Evolutionary conservation across 2,888 invertebrate species (phyloP), one percentile per base, ranked within the genome.

Genomic region (Mermis nigrescens): DNA sequence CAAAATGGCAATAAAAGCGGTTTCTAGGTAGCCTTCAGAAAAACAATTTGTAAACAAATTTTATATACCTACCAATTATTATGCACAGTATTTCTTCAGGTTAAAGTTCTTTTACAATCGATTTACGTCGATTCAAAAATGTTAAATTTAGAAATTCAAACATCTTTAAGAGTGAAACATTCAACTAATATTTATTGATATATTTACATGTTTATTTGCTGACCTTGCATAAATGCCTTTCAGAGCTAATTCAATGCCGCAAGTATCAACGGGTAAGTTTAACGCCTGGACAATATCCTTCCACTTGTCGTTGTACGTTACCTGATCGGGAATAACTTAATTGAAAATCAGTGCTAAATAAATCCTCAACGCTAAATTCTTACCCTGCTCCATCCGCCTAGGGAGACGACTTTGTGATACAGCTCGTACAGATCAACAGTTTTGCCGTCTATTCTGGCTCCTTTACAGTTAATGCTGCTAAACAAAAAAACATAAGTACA

Each of bases 321-420:
- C 65, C 65, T 66, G 45, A 29, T 38, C 12, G 38, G 7, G 38
- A 38, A 38, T 38, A 19, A 38, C 38, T 12, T 12, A 19, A 12
- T 38, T 38, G 38, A 38, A 38, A 12, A 38, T 12, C 7, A 38
- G 19, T 38, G 7, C 19, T 38, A 38, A 38, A 12, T 19, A 38
- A 38, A 12, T 12, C 38, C 7, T 7, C 22, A 31, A 24, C 28
- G 12, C 19, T 62, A 27, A 57, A 55, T 32, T 58, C 66, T 77
- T 75, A 92, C 94, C 83, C 89, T 94, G 67, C 87, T 82, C 81
- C 92, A 85, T 68, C 95, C 95, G 68, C 94, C 94, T 69, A 86
- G 80, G 64, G 84, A 83, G 68, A 86, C 89, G 57, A 95, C 94
- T 72, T 88, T 81, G 68, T 82, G 83, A 76, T 94, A 95, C 66